phyloP scores from a whole-genome alignment of 2,113 vertebrate genomes.

The Sebastes schlegelii region DNA sequence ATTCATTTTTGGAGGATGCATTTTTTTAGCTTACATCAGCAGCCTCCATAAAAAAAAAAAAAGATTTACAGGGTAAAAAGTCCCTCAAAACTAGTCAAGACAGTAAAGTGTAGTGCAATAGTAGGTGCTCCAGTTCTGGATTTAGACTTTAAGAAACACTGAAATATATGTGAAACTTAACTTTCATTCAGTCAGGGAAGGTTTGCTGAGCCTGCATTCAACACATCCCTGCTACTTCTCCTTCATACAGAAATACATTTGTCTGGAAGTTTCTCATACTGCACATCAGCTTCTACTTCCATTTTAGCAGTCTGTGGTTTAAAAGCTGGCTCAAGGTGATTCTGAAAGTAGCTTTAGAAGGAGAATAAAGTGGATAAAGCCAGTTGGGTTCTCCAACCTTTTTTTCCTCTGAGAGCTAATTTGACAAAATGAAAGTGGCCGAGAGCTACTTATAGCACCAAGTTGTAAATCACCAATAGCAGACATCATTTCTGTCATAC shows the following conservation, averaged over 20 bases:
- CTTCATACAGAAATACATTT: not conserved
- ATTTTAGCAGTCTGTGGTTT: not conserved
- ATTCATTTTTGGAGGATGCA: not conserved
- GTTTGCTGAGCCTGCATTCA: constrained; percentile 21
- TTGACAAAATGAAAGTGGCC: too few relatives aligned
- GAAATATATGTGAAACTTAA: constrained; percentile 26
- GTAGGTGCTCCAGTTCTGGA: not conserved
- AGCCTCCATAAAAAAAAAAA: not conserved
- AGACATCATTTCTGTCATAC: too few relatives aligned
- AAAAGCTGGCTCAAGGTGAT: not conserved
- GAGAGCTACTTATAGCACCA: too few relatives aligned
- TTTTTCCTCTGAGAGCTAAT: too few relatives aligned
- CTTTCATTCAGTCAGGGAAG: not conserved
- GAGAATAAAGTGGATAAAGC: not conserved
- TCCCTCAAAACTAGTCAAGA: not conserved
- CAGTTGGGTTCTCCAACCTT: too few relatives aligned
- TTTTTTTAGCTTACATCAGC: not conserved
- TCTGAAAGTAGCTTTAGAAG: not conserved
- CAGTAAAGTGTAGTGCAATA: not conserved
- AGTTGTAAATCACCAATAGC: too few relatives aligned
- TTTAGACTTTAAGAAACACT: constrained; percentile 6
- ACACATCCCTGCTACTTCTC: not conserved
- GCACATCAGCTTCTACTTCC: not conserved
- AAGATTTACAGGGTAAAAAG: not conserved
- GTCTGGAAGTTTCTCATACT: not conserved